Base-by-base conservation (phyloP, 2,113 vertebrate species). In the Dicaeum eximium region DNA sequence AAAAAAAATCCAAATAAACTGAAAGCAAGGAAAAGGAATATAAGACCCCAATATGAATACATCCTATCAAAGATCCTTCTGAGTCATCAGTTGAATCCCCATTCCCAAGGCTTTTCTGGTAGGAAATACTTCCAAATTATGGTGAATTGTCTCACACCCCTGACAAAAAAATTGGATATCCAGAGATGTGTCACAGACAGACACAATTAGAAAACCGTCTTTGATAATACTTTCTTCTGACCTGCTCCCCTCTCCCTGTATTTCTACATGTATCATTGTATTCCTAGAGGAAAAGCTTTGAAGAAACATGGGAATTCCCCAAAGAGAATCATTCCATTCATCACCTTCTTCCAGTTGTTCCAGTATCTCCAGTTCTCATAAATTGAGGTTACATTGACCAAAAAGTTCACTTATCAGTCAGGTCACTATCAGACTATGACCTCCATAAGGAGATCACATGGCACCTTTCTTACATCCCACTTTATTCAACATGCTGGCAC, bases 101-200 rank as follows among this genome's bases (percentile, higher is more conserved):
- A 11, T 51, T 66, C 24, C 23, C 14, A 62, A 79, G 24, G 12
- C 25, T 54, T 72, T 66, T 58, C 9, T 4, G 2, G 3, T 35
- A 57, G 24, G 9, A 25, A 66, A 47, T 31, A 15, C 3, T 57
- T 80, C 33, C 38, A 58, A 8, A 2, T 38, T n/a, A 11, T 9
- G 8, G 1, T 27, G 19, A 83, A 40, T 18, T 30, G 0, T 79
- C 28, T 53, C 9, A 31, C 2, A n/a, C 1, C 4, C 2, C 4
- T 7, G 2, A 12, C 7, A 74, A 82, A 56, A 56, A 78, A 87
- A 13, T 1, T 57, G 3, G 6, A 11, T 71, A 64, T 31, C 22
- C 11, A 50, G 27, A 65, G 6, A 18, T 14, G 3, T 28, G 13
- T 54, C 31, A 75, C 4, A 64, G 17, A 15, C 14, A 44, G 12